These are phyloP conservation scores for Pelusios castaneus DNA, from an alignment of 2,113 vertebrate species.

Conservation along the genomic window DNA sequence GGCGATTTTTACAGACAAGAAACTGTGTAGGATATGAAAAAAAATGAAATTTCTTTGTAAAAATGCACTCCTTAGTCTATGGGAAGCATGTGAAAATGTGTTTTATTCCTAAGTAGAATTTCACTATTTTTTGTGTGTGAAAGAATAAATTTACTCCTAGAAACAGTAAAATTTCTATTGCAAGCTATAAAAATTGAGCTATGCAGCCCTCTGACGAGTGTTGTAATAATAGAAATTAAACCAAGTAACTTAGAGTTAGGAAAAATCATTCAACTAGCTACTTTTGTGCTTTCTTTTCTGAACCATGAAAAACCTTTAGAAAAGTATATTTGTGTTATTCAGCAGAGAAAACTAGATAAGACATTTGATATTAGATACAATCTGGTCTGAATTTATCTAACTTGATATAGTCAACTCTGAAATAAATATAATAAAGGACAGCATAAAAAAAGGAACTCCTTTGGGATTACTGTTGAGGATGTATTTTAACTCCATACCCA, in stretches of 20 bases:
- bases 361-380: neutral
- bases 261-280: neutral
- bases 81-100: rapidly evolving
- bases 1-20: neutral
- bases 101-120: neutral
- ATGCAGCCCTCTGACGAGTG: neutral
- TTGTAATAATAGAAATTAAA: neutral
- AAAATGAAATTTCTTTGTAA: neutral
- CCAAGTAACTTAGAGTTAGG: neutral
- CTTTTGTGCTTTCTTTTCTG: neutral
- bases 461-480: neutral
- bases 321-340: slow-evolving; percentile 2
- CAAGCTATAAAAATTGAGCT: neutral
- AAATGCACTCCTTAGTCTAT: neutral
- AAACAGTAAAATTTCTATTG: neutral
- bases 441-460: neutral
- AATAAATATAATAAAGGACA: neutral
- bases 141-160: neutral
- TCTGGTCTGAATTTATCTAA: slow-evolving; percentile 33
- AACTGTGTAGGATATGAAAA: neutral
- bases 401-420: neutral
- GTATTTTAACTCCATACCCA: neutral
- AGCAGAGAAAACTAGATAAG: slow-evolving; percentile 7
- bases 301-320: neutral
- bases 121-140: rapidly evolving